Percentiles rank a stretch among this genome's conserved stretches.
These are phyloP conservation scores for Zhuqinia jingwanae DNA, from an alignment of 2,888 invertebrate species.

Conservation along the genomic window DNA sequence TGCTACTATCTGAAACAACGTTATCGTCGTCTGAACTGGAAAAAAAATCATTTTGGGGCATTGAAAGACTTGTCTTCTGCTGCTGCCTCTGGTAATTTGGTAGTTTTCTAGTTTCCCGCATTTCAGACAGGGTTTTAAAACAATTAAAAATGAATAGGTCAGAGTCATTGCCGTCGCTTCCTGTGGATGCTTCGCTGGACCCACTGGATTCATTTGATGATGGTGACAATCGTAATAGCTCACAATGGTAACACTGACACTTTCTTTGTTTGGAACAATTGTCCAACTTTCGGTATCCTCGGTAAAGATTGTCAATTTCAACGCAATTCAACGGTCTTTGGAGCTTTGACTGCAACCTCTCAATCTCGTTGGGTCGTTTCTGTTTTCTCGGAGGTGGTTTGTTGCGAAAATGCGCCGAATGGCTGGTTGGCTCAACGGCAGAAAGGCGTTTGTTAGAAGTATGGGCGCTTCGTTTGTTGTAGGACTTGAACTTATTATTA, in stretches of 20 bases:
- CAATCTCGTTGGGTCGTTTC: slow-evolving; percentile 45
- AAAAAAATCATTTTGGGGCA: background rate
- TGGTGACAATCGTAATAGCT: slow-evolving; percentile 14
- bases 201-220: slow-evolving; percentile 20
- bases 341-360: slow-evolving; percentile 35
- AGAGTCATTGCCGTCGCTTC: slow-evolving; percentile 16
- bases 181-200: slow-evolving; percentile 23
- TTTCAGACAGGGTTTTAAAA: background rate
- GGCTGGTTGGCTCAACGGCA: background rate
- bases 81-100: background rate
- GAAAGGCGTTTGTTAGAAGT: background rate
- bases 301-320: slow-evolving; percentile 62
- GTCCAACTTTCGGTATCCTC: slow-evolving; percentile 48
- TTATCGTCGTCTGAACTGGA: background rate
- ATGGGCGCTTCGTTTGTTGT: too few relatives aligned
- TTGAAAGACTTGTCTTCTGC: background rate
- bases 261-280: slow-evolving; percentile 47
- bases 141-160: background rate
- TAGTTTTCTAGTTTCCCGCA: background rate
- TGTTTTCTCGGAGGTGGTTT: background rate
- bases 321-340: slow-evolving; percentile 53
- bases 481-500: too few relatives aligned
- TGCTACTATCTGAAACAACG: background rate
- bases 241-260: slow-evolving; percentile 63
- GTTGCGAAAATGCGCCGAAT: background rate